phyloP scores from a whole-genome alignment of 2,888 invertebrate genomes.

The Peribatodes rhomboidaria region DNA sequence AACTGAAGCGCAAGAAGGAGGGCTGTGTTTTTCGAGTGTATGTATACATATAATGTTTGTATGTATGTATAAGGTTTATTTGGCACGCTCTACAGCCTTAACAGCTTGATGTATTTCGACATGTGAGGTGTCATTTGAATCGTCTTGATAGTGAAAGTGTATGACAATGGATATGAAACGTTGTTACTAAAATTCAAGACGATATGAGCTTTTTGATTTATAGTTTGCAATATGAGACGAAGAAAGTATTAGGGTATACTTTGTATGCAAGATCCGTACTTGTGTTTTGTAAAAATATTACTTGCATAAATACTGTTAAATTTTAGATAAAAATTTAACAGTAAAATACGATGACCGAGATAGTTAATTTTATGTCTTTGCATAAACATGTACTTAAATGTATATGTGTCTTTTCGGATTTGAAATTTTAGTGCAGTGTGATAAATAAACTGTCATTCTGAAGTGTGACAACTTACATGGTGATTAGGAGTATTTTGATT shows the following conservation, averaged over 20 bases:
- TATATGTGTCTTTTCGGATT: too few species aligned
- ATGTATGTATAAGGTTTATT: too few species aligned
- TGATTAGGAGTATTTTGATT: too few species aligned
- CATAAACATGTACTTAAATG: background rate
- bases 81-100: too few species aligned
- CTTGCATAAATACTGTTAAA: background rate
- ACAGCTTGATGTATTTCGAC: too few species aligned
- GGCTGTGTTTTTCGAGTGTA: too few species aligned
- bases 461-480: too few species aligned
- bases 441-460: too few species aligned
- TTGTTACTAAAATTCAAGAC: conserved; percentile 10
- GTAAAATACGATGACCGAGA: background rate
- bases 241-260: background rate
- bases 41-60: too few species aligned
- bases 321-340: background rate
- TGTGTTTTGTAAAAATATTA: background rate
- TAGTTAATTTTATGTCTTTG: background rate
- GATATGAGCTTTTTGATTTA: conserved; percentile 19
- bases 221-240: conserved; percentile 15
- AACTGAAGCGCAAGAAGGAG: too few species aligned
- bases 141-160: conserved; percentile 7
- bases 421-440: too few species aligned
- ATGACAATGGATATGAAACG: conserved; percentile 18
- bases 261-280: conserved; percentile 8
- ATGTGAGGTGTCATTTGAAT: too few species aligned